Base-by-base conservation (phyloP, 1,140 invertebrate genomes). In the Episyrphus balteatus region DNA sequence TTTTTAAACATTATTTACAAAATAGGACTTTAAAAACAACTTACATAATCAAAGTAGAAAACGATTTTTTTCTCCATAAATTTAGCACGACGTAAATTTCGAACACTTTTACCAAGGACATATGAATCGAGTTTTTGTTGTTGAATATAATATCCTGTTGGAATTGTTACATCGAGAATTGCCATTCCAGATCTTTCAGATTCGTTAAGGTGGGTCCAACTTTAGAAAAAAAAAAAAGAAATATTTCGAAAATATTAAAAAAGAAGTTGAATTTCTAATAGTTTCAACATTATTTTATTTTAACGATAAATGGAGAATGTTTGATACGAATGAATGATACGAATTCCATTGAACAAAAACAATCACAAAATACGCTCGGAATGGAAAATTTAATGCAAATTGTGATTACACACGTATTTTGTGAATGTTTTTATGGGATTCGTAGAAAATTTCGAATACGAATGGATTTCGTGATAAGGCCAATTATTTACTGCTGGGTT, bases 31-130 rank as follows among this genome's bases (percentile, higher is more conserved):
- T 17, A 0, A 38, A 9, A 3, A 3, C 13, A 31, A 77, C 81
- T 82, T 75, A 89, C 85, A 70, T 88, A 93, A 66, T 95, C 85
- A 66, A 98, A 96, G 64, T 94, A 97, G 70, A 96, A 95, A n/a
- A 86, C 64, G 42, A 94, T 79, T 73, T 92, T 92, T 51, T 78
- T 76, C 38, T 85, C 80, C 37, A 57, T 26, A 70, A 86, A 95
- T 56, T 84, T 80, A 12, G 92, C 92, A 55, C 91, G 75, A 61
- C 88, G 83, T 41, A 97, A 72, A 66, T 88, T 88, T 21, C 79
- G 73, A 18, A 92, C 85, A 44, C 74, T 68, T 48, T 75, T 74
- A 14, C 83, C 83, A 11, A 80, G 72, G 31, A 94, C 85, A 63
- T 94, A 94, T 5, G 70, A 70, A 67, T 95, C 86, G 5, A 98